Base-by-base conservation (phyloP, 2,113 vertebrate species). In the Diadophis punctatus region DNA sequence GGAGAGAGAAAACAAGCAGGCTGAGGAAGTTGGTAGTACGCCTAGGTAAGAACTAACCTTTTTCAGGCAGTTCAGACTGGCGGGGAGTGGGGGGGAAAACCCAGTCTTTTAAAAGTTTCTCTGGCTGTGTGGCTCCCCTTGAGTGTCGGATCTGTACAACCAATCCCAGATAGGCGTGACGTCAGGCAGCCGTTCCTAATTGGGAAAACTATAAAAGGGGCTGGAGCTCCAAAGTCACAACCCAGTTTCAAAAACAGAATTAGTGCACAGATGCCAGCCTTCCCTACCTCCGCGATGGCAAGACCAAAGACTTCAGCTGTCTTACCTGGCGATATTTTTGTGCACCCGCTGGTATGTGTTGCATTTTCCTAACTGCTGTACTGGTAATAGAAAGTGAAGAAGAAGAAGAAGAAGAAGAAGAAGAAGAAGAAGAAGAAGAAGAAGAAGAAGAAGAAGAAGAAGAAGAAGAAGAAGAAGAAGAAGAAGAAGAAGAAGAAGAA, bases 141-240 rank as follows among this genome's bases (percentile, higher is more conserved):
- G 97, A 96, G 96, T 96, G 96, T 97, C 98, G 96, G 97, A 93
- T 94, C 96, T 60, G 95, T 96, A 88, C 98, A 98, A 98, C 98
- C 98, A 97, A 98, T 98, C 98, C 98, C 97, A 94, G 93, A 94
- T 97, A 98, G 98, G 98, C 98, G 94, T 99, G 98, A 99, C 98
- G 98, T 99, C 98, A 98, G 95, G 93, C 94, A 97, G 96, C 96
- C 95, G 96, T 93, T 95, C 96, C 97, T 97, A 97, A 97, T 97
- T 97, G 97, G 97, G 97, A 97, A 96, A 58, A 92, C 91, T 92
- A 91, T 90, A 94, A 52, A 93, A 93, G 94, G 93, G 96, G 93
- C 93, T 3, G 93, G 90, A 91, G 18, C 3, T 49, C 88, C 84
- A 84, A 92, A 55, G 89, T 87, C 95, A 91, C 93, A 84, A 92